Base-by-base conservation (phyloP, 2,797 vertebrate species). In the Allobates femoralis region DNA sequence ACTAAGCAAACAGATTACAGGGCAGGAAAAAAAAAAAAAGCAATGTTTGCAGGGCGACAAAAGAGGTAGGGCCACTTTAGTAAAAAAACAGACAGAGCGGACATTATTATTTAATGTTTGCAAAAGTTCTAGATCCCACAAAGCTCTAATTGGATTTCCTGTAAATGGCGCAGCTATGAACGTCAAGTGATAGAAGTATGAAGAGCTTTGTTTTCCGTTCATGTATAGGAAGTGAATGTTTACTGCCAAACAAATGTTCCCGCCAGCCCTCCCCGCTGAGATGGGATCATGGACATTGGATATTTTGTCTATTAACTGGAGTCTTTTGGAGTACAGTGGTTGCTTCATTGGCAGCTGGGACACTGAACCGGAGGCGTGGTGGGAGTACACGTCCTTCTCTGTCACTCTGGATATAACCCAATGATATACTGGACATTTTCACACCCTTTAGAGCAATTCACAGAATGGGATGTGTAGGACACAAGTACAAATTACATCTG, bases 1-100 rank as follows among this genome's bases (percentile, higher is more conserved):
- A 79, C 85, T 81, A 86, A 81, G 79, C 80, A 86, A 86, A 86
- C 79, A 86, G 32, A 81, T 64, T 81, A 81, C 46, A 79, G 26
- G 78, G 73, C 37, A 77, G 41, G 11, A 46, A 46, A 11, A 46
- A 46, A 46, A 11, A 46, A 46, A 46, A 66, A 37, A 56, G 62
- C 58, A 15, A 12, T 56, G 75, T 51, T 56, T 78, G 83, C 46
- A 41, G 50, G 74, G 46, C 15, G 74, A 78, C 74, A 79, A 60
- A 74, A 41, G 15, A 41, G 66, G 55, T n/a, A 26, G 46, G 12
- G 56, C 58, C 3, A 28, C 3, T n/a, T 19, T 10, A 41, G 53
- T 1, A 14, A 53, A 8, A 5, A 64, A 50, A 50, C n/a, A 58
- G 73, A 46, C 75, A 56, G 73, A 5, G 12, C 4, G 0, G 15